Percentiles rank a stretch among this genome's conserved stretches.
Conservation (phyloP, 2,797 vertebrate species). For the Vireo griseus region DNA sequence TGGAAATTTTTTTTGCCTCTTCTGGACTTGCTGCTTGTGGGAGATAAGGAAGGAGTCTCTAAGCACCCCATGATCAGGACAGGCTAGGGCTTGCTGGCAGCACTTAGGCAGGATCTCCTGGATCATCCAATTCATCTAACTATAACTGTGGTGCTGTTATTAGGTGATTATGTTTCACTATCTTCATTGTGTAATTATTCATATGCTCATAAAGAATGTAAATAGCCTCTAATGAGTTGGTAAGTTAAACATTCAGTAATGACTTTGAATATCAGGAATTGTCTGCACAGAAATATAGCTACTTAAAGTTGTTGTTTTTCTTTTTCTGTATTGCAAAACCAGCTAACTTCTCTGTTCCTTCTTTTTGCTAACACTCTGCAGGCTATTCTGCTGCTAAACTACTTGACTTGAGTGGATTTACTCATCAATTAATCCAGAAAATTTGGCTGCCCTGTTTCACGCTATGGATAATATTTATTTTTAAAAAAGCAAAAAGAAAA, state of each 20-base stretch:
- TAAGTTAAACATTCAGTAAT: slow-evolving; percentile 36
- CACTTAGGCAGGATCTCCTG: not conserved
- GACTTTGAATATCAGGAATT: not conserved
- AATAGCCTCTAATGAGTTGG: slow-evolving; percentile 33
- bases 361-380: not conserved
- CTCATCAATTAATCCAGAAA: not conserved
- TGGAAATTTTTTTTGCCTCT: not conserved
- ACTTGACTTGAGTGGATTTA: not conserved
- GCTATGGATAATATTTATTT: not conserved
- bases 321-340: not conserved
- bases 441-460: not conserved
- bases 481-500: not conserved
- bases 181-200: slow-evolving; percentile 59
- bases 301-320: not conserved
- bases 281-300: not conserved
- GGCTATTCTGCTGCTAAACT: not conserved
- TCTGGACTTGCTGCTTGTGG: not conserved
- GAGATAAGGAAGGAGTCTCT: not conserved
- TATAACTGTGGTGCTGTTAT: slow-evolving; percentile 1
- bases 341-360: not conserved
- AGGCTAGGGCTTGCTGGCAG: not conserved
- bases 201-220: slow-evolving; percentile 46
- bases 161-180: slow-evolving; percentile 43
- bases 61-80: not conserved
- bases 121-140: not conserved